Conservation (phyloP, 2,888 invertebrate genomes). For the Yponomeuta malinellus region DNA sequence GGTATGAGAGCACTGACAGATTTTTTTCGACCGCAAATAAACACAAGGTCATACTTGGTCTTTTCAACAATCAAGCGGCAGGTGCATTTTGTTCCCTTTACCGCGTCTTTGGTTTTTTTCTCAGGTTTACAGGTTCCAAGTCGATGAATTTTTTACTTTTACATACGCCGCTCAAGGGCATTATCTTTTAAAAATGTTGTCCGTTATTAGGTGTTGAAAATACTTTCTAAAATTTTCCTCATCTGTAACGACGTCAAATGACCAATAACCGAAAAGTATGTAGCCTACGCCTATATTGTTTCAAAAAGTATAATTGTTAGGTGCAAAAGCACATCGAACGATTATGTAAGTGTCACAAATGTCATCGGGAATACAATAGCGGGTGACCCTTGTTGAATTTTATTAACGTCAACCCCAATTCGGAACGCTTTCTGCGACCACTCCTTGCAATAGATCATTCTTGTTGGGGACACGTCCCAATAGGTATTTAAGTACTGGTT, state of each 20-base stretch:
- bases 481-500: too few species aligned
- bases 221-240: too few species aligned
- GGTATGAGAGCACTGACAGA: conserved; percentile 11
- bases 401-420: conserved; percentile 21
- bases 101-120: conserved; percentile 30
- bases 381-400: conserved; percentile 35
- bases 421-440: conserved; percentile 9
- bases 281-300: too few species aligned
- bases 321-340: conserved; percentile 30
- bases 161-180: neutral
- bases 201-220: too few species aligned
- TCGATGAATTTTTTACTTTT: neutral
- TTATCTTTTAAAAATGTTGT: neutral
- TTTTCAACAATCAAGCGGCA: conserved; percentile 27
- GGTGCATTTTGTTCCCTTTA: conserved; percentile 37
- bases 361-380: conserved; percentile 54
- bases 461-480: too few species aligned
- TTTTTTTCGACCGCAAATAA: conserved; percentile 16
- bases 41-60: conserved; percentile 21
- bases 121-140: neutral
- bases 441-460: neutral
- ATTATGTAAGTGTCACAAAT: conserved; percentile 60
- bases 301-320: conserved; percentile 10
- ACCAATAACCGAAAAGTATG: too few species aligned
- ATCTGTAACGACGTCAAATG: too few species aligned